Evolutionary conservation across 2,888 invertebrate species (phyloP), one percentile per base, ranked within the genome.

Genomic region (Anticlea derivata): DNA sequence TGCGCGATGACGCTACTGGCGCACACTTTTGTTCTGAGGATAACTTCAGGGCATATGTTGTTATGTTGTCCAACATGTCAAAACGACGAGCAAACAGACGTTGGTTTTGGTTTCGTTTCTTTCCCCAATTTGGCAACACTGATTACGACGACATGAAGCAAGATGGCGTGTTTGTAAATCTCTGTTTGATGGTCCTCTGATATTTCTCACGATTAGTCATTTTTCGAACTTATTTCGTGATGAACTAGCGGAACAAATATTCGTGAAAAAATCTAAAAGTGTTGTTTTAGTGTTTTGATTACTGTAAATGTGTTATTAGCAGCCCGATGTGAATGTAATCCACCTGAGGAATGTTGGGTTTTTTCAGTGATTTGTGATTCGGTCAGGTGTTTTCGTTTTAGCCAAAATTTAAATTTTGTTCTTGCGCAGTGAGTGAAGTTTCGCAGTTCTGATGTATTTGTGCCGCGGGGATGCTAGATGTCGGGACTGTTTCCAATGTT

Each of bases 321-420:
- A 66, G 78, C 64, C 74, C 66, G 63, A 74, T 79, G 85, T 87
- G 84, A 75, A 80, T 81, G 76, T 86, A 83, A 90, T 91, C 92
- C 92, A 92, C 92, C 92, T 92, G 92, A 92, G 92, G 92, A 92
- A 92, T 92, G 92, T 91, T 91, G 85, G n/a, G 85, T 90, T 92
- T 92, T 91, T 92, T 91, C 90, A 91, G 89, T 89, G 90, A 91
- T 92, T 91, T 91, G 91, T 92, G 91, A 88, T 91, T 87, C 81
- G 87, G 91, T 92, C 91, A 92, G 91, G 91, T 92, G 92, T 91
- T 91, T 89, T 89, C 82, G 77, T 85, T 86, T 80, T 86, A 77
- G 81, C 75, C 78, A 78, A 85, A 83, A 86, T 83, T 86, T 78
- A 80, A 86, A 85, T 87, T 87, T 86, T 81, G 88, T 85, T 87